Conservation (phyloP, 2,797 vertebrate genomes). For the Gallirallus australis region DNA sequence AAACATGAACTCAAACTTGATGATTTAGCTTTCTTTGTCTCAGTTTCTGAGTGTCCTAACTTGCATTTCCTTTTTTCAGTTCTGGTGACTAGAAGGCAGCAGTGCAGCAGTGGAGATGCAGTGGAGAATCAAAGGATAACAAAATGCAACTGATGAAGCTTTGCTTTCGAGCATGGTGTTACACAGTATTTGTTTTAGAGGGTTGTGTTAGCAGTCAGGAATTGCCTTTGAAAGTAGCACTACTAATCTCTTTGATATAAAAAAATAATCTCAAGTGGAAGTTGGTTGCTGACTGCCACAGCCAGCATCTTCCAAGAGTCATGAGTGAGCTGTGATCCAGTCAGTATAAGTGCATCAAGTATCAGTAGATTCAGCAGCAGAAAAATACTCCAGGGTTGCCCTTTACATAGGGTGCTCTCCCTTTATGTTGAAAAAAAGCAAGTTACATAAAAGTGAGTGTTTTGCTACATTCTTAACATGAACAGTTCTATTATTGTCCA, state of each 20-base stretch:
- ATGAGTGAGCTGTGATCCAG: not conserved
- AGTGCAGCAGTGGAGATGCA: not conserved
- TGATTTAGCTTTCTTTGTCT: not conserved
- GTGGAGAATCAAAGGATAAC: not conserved
- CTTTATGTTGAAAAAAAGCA: not conserved
- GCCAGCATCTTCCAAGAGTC: not conserved
- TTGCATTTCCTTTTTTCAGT: slow-evolving; percentile 31
- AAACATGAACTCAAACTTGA: not conserved
- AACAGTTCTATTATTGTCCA: not conserved
- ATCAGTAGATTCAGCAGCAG: not conserved
- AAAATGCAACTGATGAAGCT: not conserved
- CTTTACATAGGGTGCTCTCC: not conserved
- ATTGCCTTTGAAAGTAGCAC: slow-evolving; percentile 5
- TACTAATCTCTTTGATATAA: not conserved
- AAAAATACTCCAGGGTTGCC: not conserved
- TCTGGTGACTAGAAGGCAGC: not conserved
- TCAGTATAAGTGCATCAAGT: not conserved
- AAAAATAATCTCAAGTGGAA: not conserved
- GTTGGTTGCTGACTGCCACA: accelerated
- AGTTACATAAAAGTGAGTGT: not conserved
- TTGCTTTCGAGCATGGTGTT: not conserved
- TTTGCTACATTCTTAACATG: accelerated
- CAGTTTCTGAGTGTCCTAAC: not conserved
- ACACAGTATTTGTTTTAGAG: not conserved
- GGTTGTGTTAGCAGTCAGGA: not conserved